A percentile compares a stretch with the other conserved stretches of the same genome.
Evolutionary conservation across 2,888 invertebrate species (phyloP).

Genomic region (Cloeon dipterum): DNA sequence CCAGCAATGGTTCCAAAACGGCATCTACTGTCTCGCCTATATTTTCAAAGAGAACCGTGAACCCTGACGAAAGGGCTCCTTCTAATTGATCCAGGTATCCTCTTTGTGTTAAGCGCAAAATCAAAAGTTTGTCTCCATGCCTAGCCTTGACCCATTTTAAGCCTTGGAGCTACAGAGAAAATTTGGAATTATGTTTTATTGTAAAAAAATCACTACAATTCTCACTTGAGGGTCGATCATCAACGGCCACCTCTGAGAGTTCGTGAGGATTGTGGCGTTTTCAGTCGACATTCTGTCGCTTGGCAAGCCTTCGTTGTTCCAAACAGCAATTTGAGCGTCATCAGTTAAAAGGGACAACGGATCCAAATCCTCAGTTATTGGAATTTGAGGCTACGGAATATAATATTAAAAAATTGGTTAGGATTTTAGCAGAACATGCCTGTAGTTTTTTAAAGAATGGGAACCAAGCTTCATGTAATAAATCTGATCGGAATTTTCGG

Average conservation of each 20-base stretch:
- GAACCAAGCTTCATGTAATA: constrained; percentile 57
- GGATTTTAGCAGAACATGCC: too few relatives aligned
- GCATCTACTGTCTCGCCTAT: constrained; percentile 77
- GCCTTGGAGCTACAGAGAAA: constrained; percentile 35
- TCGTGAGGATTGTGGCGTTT: constrained; percentile 77
- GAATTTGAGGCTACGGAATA: constrained; percentile 37
- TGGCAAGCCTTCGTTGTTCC: constrained; percentile 88
- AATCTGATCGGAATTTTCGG: constrained; percentile 51
- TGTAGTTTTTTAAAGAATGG: constrained; percentile 48
- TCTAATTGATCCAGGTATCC: constrained; percentile 71
- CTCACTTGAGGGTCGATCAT: constrained; percentile 91
- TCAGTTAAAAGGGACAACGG: constrained; percentile 71
- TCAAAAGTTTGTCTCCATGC: constrained; percentile 46
- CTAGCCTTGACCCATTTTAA: constrained; percentile 89
- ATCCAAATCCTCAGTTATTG: constrained; percentile 55
- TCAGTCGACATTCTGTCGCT: constrained; percentile 85
- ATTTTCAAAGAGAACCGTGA: constrained; percentile 63
- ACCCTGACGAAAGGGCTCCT: constrained; percentile 45
- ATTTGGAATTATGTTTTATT: too few relatives aligned
- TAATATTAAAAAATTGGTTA: too few relatives aligned
- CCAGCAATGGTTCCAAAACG: constrained; percentile 70
- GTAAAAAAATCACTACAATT: too few relatives aligned
- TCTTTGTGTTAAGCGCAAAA: constrained; percentile 54
- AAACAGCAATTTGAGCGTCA: constrained; percentile 74
- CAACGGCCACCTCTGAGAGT: constrained; percentile 78